Evolutionary conservation across 2,888 invertebrate species (phyloP).

Genomic region (Pristionchus fissidentatus): DNA sequence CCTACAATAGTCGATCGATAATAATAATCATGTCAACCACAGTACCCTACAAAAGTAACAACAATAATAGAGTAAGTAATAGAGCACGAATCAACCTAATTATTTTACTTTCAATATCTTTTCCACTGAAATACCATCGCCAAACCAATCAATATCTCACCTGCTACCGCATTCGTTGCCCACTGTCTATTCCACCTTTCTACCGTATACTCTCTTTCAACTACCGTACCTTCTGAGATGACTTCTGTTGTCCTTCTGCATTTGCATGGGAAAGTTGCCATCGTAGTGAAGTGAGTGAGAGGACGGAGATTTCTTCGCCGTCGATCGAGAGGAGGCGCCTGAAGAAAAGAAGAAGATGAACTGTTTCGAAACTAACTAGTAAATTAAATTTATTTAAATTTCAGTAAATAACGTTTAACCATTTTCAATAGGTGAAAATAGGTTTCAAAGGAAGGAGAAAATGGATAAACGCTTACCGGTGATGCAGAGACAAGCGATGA

Average conservation of each 20-base stretch:
- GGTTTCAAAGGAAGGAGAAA: too few species aligned
- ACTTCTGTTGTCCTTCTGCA: slow-evolving; percentile 41
- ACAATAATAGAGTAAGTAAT: too few species aligned
- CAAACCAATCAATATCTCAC: not conserved
- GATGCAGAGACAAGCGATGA: slow-evolving; percentile 76
- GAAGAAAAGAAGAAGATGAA: too few species aligned
- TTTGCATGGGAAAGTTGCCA: slow-evolving; percentile 48
- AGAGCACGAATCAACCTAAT: too few species aligned
- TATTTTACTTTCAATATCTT: not conserved
- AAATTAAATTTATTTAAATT: too few species aligned
- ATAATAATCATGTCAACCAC: not conserved
- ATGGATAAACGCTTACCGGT: slow-evolving; percentile 66
- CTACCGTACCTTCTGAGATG: slow-evolving; percentile 39
- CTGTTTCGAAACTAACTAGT: too few species aligned
- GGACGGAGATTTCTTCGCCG: slow-evolving; percentile 40
- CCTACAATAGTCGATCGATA: slow-evolving; percentile 13
- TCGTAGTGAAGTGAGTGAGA: slow-evolving; percentile 44
- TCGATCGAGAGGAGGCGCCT: slow-evolving; percentile 28
- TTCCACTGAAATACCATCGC: not conserved
- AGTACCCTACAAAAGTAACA: too few species aligned
- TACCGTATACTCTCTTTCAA: not conserved
- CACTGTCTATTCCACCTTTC: too few species aligned
- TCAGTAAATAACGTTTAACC: too few species aligned
- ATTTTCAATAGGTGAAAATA: too few species aligned
- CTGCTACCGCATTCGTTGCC: too few species aligned